These are phyloP conservation scores for Apodemus speciosus DNA, from an alignment of 2,113 vertebrate genomes.

Conservation along the genomic window DNA sequence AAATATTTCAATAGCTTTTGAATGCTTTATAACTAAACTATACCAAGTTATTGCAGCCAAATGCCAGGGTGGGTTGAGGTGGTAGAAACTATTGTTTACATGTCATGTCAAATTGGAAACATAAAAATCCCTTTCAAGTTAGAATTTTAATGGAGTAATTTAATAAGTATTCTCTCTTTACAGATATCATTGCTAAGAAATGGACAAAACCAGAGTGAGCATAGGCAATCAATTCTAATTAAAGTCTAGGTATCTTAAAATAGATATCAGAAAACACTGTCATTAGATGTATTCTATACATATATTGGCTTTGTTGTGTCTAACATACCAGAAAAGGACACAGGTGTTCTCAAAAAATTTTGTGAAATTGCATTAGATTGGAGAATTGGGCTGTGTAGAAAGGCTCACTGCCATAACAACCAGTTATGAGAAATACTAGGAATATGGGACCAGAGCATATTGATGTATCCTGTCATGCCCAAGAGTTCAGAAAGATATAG, in stretches of 20 bases:
- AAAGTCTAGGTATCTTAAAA: conserved; percentile 35
- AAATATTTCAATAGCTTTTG: background rate
- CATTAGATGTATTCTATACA: background rate
- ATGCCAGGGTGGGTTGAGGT: background rate
- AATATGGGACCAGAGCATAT: background rate
- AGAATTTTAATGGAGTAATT: background rate
- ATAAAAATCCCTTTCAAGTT: background rate
- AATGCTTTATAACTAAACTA: background rate
- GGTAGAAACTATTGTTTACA: background rate
- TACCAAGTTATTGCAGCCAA: background rate
- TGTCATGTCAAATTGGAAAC: background rate
- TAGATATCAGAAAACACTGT: background rate
- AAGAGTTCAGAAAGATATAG: conserved; percentile 9
- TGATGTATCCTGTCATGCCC: background rate
- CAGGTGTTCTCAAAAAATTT: background rate
- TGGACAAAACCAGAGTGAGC: background rate
- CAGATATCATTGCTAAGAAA: background rate
- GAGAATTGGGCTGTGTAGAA: background rate
- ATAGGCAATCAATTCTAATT: background rate
- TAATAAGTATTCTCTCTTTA: background rate
- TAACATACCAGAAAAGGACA: background rate
- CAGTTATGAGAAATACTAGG: conserved; percentile 18
- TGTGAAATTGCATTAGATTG: background rate
- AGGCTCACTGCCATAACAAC: background rate
- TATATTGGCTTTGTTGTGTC: background rate